Conservation (phyloP, 1,140 invertebrate species). For the Drosophila micromelanica region DNA sequence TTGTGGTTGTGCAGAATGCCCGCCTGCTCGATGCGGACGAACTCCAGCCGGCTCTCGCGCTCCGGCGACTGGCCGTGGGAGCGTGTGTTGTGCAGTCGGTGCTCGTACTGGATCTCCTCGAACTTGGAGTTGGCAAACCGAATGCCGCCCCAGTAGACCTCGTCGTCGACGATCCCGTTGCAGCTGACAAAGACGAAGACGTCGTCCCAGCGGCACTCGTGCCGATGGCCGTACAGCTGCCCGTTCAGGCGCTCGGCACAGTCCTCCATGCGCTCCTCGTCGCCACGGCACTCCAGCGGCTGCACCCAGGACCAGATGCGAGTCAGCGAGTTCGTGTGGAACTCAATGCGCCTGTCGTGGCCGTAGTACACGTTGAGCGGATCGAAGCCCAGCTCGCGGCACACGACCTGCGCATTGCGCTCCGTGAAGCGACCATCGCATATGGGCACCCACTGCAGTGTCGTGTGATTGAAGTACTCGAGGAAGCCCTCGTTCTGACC, state of each 20-base stretch:
- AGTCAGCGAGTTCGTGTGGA: conserved; percentile 92
- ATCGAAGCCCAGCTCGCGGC: conserved; percentile 96
- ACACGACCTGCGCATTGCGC: conserved; percentile 97
- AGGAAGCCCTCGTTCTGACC: conserved; percentile 91
- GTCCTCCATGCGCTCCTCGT: conserved; percentile 92
- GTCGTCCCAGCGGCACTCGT: conserved; percentile 94
- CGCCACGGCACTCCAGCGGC: conserved; percentile 93
- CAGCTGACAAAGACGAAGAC: conserved; percentile 98
- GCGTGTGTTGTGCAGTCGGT: conserved; percentile 91
- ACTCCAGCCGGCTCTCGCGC: conserved; percentile 91
- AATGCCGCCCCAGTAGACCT: conserved; percentile 98
- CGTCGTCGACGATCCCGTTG: conserved; percentile 87
- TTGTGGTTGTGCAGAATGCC: conserved; percentile 98
- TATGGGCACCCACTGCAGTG: conserved; percentile 97
- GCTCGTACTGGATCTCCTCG: conserved; percentile 93
- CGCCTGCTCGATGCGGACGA: conserved; percentile 96
- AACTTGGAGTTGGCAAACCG: conserved; percentile 95
- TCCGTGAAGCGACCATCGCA: conserved; percentile 98
- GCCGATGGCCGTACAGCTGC: conserved; percentile 92
- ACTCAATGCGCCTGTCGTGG: conserved; percentile 91
- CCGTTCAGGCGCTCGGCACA: conserved; percentile 96
- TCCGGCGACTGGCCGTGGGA: conserved; percentile 89
- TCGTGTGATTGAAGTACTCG: conserved; percentile 97
- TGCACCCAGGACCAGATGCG: conserved; percentile 98
- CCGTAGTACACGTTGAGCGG: conserved; percentile 94